A percentile compares a stretch with the other conserved stretches of the same genome.
phyloP scores from a whole-genome alignment of 2,888 invertebrate genomes.

The Catonia carolina region DNA sequence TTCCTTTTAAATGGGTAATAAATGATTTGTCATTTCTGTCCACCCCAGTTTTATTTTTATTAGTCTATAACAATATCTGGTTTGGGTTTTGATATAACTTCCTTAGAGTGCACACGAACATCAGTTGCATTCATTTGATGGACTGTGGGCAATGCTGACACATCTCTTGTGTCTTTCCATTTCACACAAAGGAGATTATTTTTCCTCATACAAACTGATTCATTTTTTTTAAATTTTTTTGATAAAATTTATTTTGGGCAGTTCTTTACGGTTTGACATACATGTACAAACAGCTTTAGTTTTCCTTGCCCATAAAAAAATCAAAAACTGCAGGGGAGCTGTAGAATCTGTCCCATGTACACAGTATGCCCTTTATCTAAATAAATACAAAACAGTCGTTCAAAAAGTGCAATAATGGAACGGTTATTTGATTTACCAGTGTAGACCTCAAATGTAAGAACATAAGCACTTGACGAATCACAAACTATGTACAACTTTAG shows the following conservation, averaged over 20 bases:
- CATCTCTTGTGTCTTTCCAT: slow-evolving; percentile 16
- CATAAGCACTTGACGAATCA: slow-evolving; percentile 12
- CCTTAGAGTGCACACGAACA: neutral
- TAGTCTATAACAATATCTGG: neutral
- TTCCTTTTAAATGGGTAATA: too few relatives aligned
- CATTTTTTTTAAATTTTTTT: slow-evolving; percentile 5
- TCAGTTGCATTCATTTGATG: slow-evolving; percentile 23
- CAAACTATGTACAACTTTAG: slow-evolving; percentile 10
- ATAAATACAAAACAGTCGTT: neutral
- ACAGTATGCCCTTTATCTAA: neutral
- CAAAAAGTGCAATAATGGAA: slow-evolving; percentile 5
- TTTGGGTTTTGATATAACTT: neutral
- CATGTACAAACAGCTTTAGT: neutral
- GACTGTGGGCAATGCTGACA: neutral
- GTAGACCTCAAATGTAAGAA: slow-evolving; percentile 12
- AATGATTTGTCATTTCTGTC: neutral
- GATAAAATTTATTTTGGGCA: neutral
- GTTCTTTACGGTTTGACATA: slow-evolving; percentile 5
- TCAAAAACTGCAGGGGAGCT: slow-evolving; percentile 10
- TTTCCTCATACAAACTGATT: slow-evolving; percentile 3
- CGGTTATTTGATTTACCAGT: slow-evolving; percentile 6
- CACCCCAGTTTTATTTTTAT: neutral
- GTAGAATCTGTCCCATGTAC: slow-evolving; percentile 9
- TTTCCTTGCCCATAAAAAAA: neutral
- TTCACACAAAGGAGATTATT: slow-evolving; percentile 8